These are phyloP conservation scores for Barnardius zonarius DNA, from an alignment of 2,113 vertebrate species.

Conservation along the genomic window DNA sequence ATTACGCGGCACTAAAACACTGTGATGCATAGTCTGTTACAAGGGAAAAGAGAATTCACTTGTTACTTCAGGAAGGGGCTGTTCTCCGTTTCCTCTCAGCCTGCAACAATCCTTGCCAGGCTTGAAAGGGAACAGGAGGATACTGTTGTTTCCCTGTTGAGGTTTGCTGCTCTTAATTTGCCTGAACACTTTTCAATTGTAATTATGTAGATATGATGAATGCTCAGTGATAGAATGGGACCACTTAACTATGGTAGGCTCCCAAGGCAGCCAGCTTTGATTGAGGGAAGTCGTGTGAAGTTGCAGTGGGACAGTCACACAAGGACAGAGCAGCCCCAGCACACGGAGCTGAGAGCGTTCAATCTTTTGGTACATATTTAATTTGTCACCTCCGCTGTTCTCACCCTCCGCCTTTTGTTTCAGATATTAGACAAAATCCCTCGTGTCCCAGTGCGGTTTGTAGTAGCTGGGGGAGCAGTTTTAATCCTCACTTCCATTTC, in stretches of 20 bases:
- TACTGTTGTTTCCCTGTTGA: not conserved
- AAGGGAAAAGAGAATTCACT: not conserved
- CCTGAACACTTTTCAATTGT: not conserved
- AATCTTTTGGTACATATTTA: not conserved
- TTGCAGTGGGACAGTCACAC: not conserved
- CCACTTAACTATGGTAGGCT: not conserved
- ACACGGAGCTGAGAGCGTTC: not conserved
- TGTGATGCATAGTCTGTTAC: not conserved
- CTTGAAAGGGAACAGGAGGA: not conserved
- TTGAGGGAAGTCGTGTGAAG: not conserved
- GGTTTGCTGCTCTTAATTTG: not conserved
- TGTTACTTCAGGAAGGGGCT: not conserved
- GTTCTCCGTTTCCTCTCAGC: not conserved
- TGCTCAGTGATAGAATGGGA: slow-evolving; percentile 54
- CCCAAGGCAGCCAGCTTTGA: not conserved
- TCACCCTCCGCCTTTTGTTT: not conserved
- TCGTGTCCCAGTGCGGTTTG: not conserved
- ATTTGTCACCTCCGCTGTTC: not conserved
- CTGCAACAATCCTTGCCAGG: not conserved
- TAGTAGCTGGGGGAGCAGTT: not conserved
- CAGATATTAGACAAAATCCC: not conserved
- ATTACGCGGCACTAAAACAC: not conserved
- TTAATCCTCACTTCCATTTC: not conserved
- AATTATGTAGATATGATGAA: slow-evolving; percentile 25
- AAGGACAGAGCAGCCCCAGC: not conserved